phyloP scores from a whole-genome alignment of 2,113 vertebrate species.

The Petrocephalus microphthalmus region DNA sequence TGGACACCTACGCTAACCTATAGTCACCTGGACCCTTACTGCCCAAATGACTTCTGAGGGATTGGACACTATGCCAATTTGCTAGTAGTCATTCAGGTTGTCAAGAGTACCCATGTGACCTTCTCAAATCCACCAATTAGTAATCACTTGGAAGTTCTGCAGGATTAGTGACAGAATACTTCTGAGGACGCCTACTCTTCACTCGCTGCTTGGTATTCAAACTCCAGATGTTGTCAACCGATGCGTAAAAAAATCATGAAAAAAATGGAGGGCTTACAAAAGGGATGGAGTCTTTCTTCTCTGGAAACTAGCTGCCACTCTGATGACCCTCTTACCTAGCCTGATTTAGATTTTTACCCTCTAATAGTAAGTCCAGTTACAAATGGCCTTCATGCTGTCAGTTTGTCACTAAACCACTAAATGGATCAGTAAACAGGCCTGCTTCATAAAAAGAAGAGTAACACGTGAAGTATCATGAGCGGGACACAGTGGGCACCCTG shows the following conservation, averaged over 20 bases:
- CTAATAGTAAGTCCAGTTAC: not conserved
- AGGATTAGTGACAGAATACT: not conserved
- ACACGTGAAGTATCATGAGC: not conserved
- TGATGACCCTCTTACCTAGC: not conserved
- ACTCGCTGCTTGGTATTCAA: constrained; percentile 63
- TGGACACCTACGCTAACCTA: constrained; percentile 39
- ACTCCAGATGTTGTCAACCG: constrained; percentile 59
- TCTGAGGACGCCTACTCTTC: not conserved
- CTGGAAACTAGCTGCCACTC: not conserved
- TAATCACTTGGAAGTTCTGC: not conserved
- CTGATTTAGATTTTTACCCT: not conserved
- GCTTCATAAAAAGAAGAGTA: not conserved
- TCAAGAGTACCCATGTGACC: not conserved
- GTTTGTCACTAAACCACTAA: not conserved
- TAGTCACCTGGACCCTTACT: constrained; percentile 10
- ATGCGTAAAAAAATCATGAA: not conserved
- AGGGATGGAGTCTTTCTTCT: not conserved
- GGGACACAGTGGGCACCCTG: not conserved
- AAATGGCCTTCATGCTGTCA: not conserved
- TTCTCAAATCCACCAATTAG: not conserved
- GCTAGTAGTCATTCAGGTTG: not conserved
- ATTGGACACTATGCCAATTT: not conserved
- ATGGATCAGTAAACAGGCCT: not conserved
- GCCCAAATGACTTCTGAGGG: not conserved
- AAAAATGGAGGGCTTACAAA: not conserved